A percentile compares a stretch with the other conserved stretches of the same genome.
These are phyloP conservation scores for Burhinus oedicnemus DNA, from an alignment of 2,113 vertebrate genomes.

Conservation along the genomic window DNA sequence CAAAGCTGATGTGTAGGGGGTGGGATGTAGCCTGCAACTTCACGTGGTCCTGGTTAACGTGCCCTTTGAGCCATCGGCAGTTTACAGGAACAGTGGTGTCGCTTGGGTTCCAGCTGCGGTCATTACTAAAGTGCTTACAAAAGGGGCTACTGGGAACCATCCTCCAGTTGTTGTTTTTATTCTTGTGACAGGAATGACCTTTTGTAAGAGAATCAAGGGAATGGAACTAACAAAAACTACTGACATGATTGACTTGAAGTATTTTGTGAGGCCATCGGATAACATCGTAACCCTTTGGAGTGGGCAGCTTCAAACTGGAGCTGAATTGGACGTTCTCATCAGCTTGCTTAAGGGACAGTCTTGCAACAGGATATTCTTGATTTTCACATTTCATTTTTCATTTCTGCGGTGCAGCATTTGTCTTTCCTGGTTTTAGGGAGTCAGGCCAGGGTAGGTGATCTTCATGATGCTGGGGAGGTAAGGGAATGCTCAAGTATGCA, in stretches of 20 bases:
- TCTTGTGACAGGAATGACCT: not conserved
- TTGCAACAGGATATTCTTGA: not conserved
- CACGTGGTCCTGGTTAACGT: not conserved
- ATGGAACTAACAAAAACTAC: not conserved
- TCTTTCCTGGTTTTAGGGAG: not conserved
- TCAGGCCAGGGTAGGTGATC: not conserved
- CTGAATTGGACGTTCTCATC: not conserved
- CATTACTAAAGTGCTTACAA: not conserved
- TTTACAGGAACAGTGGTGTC: not conserved
- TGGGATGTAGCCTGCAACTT: not conserved
- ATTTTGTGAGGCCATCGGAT: not conserved
- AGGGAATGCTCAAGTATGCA: not conserved
- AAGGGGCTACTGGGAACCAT: not conserved
- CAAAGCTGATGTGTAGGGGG: not conserved
- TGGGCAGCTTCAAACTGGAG: not conserved
- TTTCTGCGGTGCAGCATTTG: not conserved
- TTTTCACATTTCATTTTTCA: not conserved
- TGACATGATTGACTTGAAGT: not conserved
- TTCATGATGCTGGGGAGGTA: not conserved
- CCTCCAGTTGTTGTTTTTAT: not conserved
- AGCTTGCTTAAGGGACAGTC: not conserved
- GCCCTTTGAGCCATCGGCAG: not conserved
- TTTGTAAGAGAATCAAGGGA: not conserved
- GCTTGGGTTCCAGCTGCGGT: not conserved
- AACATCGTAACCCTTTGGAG: not conserved